Percentiles rank a stretch among this genome's conserved stretches.
These are phyloP conservation scores for Myopa testacea DNA, from an alignment of 2,888 invertebrate species.

Conservation along the genomic window DNA sequence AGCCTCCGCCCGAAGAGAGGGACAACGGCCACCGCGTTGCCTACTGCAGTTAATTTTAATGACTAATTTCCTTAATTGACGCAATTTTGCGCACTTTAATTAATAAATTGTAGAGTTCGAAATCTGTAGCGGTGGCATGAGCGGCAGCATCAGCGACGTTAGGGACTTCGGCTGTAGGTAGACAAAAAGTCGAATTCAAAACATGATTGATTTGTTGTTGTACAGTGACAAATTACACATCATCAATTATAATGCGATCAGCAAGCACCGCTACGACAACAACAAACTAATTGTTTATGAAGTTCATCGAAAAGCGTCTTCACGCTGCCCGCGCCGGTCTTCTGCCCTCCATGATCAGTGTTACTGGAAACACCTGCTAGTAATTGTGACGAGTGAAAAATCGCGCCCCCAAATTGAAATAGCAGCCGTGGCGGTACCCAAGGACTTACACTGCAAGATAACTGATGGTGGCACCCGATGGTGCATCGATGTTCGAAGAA, in stretches of 20 bases:
- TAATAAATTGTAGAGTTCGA: slow-evolving; percentile 26
- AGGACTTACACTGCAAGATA: no score
- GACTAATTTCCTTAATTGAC: slow-evolving; percentile 34
- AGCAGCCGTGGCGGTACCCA: not conserved
- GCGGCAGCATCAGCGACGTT: not conserved
- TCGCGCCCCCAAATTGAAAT: slow-evolving; percentile 14
- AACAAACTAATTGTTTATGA: slow-evolving; percentile 1
- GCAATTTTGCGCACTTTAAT: slow-evolving; percentile 29
- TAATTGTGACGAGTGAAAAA: slow-evolving; percentile 43
- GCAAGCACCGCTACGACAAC: not conserved
- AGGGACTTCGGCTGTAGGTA: not conserved
- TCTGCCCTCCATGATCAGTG: not conserved
- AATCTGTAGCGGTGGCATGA: not conserved
- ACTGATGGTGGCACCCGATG: no score
- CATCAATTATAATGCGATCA: slow-evolving; percentile 41
- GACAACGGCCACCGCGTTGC: not conserved
- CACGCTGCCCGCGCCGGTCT: not conserved
- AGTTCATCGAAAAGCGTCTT: not conserved
- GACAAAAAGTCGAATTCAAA: slow-evolving; percentile 22
- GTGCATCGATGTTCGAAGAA: not conserved
- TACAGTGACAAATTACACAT: slow-evolving; percentile 46
- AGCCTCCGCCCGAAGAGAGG: not conserved
- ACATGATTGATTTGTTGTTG: slow-evolving; percentile 43
- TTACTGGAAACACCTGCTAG: slow-evolving; percentile 44
- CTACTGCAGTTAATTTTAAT: slow-evolving; percentile 23